Evolutionary conservation across 1,140 invertebrate species (phyloP).

Genomic region (Wiebesia pumilae): DNA sequence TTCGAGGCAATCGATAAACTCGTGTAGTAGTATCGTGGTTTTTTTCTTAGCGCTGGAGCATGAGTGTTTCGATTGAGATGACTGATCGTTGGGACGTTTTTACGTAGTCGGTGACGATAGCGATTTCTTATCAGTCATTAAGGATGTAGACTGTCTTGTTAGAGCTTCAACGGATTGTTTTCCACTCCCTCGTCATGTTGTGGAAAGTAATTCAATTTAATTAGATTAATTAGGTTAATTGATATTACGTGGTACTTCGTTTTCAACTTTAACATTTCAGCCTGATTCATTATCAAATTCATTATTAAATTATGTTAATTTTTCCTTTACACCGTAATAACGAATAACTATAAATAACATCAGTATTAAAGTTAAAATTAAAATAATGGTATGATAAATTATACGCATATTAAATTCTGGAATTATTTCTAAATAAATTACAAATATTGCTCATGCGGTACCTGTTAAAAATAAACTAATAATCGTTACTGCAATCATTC

Average conservation of each 20-base stretch:
- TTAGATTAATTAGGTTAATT: not conserved
- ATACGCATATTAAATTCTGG: not conserved
- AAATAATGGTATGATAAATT: conserved; percentile 10
- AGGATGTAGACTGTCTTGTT: conserved; percentile 11
- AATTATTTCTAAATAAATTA: not conserved
- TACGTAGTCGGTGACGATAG: not conserved
- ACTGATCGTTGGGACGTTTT: conserved; percentile 31
- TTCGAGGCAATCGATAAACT: conserved; percentile 42
- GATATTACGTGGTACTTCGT: not conserved
- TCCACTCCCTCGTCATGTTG: not conserved
- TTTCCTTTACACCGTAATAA: not conserved
- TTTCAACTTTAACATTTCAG: not conserved
- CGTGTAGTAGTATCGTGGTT: not conserved
- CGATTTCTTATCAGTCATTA: conserved; percentile 34
- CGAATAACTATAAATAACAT: not conserved
- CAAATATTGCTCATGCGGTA: not conserved
- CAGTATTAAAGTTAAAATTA: not conserved
- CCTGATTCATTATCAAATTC: conserved; percentile 19
- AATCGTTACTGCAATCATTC: not conserved
- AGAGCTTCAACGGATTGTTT: not conserved
- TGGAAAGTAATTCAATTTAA: not conserved
- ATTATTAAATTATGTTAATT: conserved; percentile 21
- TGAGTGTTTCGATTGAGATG: conserved; percentile 26
- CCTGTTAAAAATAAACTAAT: not conserved
- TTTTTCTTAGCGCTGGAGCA: not conserved